Evolutionary conservation across 2,888 invertebrate genomes (phyloP), one percentile per base, ranked within the genome.

Genomic region (Agrotis clavis): DNA sequence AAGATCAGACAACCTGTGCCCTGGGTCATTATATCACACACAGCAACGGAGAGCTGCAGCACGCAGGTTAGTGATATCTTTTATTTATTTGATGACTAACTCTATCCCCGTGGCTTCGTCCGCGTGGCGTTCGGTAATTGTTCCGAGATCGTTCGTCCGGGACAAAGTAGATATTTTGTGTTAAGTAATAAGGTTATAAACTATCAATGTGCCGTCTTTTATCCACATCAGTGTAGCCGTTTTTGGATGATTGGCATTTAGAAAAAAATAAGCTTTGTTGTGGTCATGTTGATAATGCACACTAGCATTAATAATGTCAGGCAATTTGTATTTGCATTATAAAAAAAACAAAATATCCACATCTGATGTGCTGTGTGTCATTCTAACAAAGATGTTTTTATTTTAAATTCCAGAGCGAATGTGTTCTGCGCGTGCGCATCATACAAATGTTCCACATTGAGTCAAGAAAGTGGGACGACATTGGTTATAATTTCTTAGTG

Each of bases 401-500:
- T 78, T 69, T 78, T 67, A 19, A 47, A 75, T 94, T 94, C 50
- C 93, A 97, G 96, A 97, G 97, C 1, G 92, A 95, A 72, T 97
- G 97, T 78, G 96, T 97, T 2, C 94, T 97, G 13, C 95, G 96
- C 1, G 97, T 97, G 2, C 96, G 97, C 18, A 90, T 95, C 41
- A 97, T 97, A 62, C 98, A 98, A 91, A 96, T 94, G 35, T 98
- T 96, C 85, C 98, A 98, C 90, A 97, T 98, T 50, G 97, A 98
- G 68, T 95, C 96, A 0, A 88, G 90, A n/a, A 86, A 94, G 0
- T 97, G 97, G 96, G 96, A 77, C 54, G 98, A 98, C 88, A 98
- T 98, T 35, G 97, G 96, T 0, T 98, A 98, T 90, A 98, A 98
- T 89, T 98, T 98, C 84, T 92, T 98, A 3, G 97, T 98, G 3